Conservation (phyloP, 2,888 invertebrate species). For the Lasioglossum calceatum region DNA sequence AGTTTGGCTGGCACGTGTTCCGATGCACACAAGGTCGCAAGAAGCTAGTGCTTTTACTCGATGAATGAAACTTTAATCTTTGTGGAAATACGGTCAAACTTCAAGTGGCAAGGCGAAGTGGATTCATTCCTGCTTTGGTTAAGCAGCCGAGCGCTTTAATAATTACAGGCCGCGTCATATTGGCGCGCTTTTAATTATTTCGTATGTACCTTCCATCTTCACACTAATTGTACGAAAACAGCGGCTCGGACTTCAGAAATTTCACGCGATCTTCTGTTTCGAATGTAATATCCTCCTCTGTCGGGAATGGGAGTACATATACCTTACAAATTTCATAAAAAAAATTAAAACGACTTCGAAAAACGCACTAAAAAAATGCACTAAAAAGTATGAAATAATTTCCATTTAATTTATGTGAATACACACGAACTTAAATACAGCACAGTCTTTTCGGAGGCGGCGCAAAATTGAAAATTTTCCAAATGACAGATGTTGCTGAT, state of each 20-base stretch:
- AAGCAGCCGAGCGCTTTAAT: constrained; percentile 51
- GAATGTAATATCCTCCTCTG: neutral
- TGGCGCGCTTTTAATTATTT: constrained; percentile 46
- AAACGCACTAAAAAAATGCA: no score
- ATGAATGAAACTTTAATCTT: constrained; percentile 61
- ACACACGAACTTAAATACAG: no score
- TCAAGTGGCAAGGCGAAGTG: constrained; percentile 45
- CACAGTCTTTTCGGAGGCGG: no score
- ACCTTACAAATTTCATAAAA: neutral
- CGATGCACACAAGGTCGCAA: constrained; percentile 41
- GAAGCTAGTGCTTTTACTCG: constrained; percentile 46
- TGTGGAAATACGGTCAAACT: constrained; percentile 60
- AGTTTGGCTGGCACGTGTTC: constrained; percentile 19
- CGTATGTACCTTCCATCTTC: neutral
- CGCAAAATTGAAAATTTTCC: no score
- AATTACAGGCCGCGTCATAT: constrained; percentile 44
- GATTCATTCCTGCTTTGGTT: constrained; percentile 49
- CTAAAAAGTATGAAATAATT: no score
- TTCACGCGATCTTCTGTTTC: neutral
- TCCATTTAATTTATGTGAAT: no score
- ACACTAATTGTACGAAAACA: neutral
- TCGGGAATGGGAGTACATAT: neutral
- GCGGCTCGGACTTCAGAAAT: neutral
- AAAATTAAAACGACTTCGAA: no score
- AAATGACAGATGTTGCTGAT: no score